Evolutionary conservation across 2,797 vertebrate genomes (phyloP), one percentile per base, ranked within the genome.

Genomic region (Kryptopterus vitreolus): DNA sequence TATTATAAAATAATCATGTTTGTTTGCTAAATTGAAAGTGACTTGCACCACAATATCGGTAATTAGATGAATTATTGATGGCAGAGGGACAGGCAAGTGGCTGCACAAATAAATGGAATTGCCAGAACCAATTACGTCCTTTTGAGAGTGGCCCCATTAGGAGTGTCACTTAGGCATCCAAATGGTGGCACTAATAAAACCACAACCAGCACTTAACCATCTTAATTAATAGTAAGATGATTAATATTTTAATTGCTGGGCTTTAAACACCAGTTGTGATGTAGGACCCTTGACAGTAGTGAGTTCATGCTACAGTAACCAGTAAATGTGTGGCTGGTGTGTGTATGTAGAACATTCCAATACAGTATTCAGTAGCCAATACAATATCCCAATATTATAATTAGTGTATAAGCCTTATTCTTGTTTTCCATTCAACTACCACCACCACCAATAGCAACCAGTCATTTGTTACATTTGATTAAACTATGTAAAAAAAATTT

Each of bases 1-100:
- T 96, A 95, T 94, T 95, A 95, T 95, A 94, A 95, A 97, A 96
- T 94, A 95, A 95, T 95, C 90, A 93, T 95, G 95, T 96, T 96
- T 95, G 94, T 95, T 94, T 95, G 92, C 92, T 88, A 94, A 95
- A 96, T 94, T 95, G 94, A 95, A 95, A 96, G 95, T 94, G 96
- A 95, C 94, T 95, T 88, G 92, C 89, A 92, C 94, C 92, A 94
- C 93, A 93, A 95, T 92, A 93, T 93, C 91, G 91, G 95, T 94
- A 95, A 96, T 96, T 96, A 96, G 95, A 95, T 96, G 90, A 96
- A 96, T 96, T 95, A 95, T 96, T 95, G 95, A 96, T 96, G 95
- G 90, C 84, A 83, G 88, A 90, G 80, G 91, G 90, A 89, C 88
- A 91, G 92, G 91, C 90, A 91, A 91, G 50, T 88, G 90, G 92